phyloP scores from a whole-genome alignment of 1,140 invertebrate species.

The Augochlora pura region DNA sequence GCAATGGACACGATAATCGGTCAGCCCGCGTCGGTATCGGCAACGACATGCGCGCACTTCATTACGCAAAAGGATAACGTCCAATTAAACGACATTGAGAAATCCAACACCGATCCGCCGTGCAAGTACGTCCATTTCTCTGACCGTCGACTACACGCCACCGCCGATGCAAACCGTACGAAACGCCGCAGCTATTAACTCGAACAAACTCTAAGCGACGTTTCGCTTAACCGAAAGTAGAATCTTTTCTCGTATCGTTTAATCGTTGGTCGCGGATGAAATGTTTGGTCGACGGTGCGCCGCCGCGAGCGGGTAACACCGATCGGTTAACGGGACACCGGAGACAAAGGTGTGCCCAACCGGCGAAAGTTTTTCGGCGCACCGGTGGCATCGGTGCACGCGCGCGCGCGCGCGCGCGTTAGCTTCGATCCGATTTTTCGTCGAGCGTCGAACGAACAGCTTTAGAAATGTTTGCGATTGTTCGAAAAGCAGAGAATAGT shows the following conservation, averaged over 20 bases:
- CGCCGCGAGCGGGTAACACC: no score
- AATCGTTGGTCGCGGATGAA: neutral
- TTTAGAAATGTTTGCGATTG: no score
- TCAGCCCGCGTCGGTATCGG: slow-evolving; percentile 29
- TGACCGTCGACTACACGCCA: slow-evolving; percentile 16
- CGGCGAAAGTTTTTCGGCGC: slow-evolving; percentile 24
- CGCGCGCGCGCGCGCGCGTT: slow-evolving; percentile 3
- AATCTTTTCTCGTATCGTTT: neutral
- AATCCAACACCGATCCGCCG: slow-evolving; percentile 49
- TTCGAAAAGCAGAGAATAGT: no score
- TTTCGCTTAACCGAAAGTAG: no score
- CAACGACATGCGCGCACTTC: slow-evolving; percentile 48
- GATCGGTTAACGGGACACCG: neutral
- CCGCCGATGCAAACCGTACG: neutral
- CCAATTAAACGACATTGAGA: slow-evolving; percentile 29
- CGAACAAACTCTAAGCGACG: no score
- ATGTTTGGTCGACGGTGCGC: no score
- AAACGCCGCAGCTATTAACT: no score
- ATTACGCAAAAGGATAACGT: slow-evolving; percentile 50
- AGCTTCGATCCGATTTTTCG: no score
- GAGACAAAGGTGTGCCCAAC: slow-evolving; percentile 15
- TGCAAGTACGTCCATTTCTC: slow-evolving; percentile 27
- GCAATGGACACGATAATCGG: slow-evolving; percentile 54
- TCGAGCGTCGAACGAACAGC: no score
- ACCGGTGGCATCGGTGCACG: neutral